phyloP scores from a whole-genome alignment of 2,797 vertebrate species.

The Thamnophis elegans region DNA sequence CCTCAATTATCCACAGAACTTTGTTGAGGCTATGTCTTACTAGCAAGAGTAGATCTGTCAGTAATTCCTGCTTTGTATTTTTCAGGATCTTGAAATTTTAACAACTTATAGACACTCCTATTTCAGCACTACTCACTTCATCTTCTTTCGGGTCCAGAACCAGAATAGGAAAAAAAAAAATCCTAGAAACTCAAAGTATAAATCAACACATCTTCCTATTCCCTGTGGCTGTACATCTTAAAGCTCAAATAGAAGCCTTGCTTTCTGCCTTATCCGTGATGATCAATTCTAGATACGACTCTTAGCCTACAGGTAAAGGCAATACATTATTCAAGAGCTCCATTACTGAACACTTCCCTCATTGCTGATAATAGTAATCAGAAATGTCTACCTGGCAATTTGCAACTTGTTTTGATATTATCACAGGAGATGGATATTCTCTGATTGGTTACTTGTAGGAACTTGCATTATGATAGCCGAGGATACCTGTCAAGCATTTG shows the following conservation, averaged over 20 bases:
- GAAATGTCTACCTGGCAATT: conserved; percentile 21
- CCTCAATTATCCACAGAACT: not conserved
- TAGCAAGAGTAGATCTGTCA: not conserved
- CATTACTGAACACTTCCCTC: conserved; percentile 26
- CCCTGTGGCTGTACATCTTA: not conserved
- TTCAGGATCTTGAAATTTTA: not conserved
- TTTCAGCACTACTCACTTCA: not conserved
- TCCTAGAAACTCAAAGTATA: not conserved
- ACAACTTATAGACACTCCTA: not conserved
- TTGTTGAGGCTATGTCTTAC: not conserved
- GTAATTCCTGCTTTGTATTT: not conserved
- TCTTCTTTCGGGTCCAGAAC: not conserved
- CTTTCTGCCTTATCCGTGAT: conserved; percentile 7
- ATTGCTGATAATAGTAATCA: conserved; percentile 30
- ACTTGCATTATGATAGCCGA: conserved; percentile 9
- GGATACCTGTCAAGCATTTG: not conserved
- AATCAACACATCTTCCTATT: not conserved
- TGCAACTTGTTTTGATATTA: conserved; percentile 31
- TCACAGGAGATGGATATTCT: conserved; percentile 8
- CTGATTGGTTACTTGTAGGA: conserved; percentile 14
- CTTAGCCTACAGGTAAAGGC: conserved; percentile 11
- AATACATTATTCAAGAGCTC: conserved; percentile 20
- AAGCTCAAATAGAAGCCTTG: not conserved
- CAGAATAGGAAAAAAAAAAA: not conserved
- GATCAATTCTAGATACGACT: conserved; percentile 17